These are phyloP conservation scores for Phenganax marumi DNA, from an alignment of 92 coral and sea anemone species.

Conservation along the genomic window DNA sequence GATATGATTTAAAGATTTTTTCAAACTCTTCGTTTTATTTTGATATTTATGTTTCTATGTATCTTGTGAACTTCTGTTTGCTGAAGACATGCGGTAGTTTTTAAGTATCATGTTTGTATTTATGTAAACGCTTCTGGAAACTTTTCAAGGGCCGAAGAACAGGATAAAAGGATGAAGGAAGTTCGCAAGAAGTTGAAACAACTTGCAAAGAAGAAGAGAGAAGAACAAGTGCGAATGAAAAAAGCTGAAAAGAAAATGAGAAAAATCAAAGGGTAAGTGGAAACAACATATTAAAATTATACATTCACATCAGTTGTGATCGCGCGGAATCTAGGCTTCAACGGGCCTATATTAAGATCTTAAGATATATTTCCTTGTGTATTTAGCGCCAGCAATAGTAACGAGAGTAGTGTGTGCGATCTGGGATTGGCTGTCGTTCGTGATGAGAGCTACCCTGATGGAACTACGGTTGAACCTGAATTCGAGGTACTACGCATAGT, in stretches of 20 bases:
- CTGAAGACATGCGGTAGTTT: neutral
- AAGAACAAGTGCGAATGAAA: constrained; percentile 60
- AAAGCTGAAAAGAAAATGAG: constrained; percentile 54
- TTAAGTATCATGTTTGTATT: too few species aligned
- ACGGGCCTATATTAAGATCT: neutral
- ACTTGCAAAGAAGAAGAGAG: constrained; percentile 58
- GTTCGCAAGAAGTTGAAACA: constrained; percentile 44
- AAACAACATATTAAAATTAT: neutral
- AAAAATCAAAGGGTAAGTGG: constrained; percentile 58
- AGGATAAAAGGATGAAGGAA: constrained; percentile 44
- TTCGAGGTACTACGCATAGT: constrained; percentile 55
- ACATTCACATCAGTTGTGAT: neutral
- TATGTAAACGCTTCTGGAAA: neutral
- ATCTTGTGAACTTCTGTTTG: too few species aligned
- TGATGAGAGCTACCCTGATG: constrained; percentile 94
- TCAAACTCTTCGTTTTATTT: too few species aligned
- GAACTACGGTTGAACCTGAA: constrained; percentile 66
- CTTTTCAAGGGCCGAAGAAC: constrained; percentile 33
- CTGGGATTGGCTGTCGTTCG: constrained; percentile 65
- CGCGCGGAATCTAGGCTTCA: neutral
- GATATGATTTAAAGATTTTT: too few species aligned
- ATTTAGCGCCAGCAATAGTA: constrained; percentile 16
- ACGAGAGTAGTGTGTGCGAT: constrained; percentile 1
- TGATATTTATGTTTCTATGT: too few species aligned
- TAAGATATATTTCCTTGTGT: constrained; percentile 20